Percentiles rank a stretch among this genome's conserved stretches.
Conservation (phyloP, 2,113 vertebrate genomes). For the Sapajus apella region DNA sequence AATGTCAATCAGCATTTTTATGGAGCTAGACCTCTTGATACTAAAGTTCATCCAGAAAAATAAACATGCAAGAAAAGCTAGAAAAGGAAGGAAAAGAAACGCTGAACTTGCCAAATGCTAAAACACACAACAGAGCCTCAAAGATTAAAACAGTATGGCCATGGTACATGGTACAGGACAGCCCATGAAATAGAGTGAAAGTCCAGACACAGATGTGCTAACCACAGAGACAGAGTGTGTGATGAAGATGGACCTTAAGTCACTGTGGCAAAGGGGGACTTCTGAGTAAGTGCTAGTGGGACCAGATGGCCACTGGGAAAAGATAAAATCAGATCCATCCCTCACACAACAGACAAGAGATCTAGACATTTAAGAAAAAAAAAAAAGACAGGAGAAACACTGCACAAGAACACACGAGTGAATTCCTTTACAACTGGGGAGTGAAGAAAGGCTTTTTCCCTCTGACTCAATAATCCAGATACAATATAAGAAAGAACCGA, state of each 20-base stretch:
- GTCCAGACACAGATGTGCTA: background rate
- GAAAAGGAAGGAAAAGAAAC: background rate
- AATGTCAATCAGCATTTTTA: background rate
- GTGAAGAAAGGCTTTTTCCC: background rate
- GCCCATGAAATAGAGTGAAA: fast-evolving
- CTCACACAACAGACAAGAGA: background rate
- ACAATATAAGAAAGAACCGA: background rate
- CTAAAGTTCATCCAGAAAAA: background rate
- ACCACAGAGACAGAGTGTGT: background rate
- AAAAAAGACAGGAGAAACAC: background rate
- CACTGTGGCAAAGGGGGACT: background rate
- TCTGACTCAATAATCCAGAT: background rate
- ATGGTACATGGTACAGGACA: background rate
- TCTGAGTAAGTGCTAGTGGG: background rate
- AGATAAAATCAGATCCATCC: background rate
- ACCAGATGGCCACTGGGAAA: background rate
- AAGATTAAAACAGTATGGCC: background rate
- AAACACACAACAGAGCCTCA: background rate
- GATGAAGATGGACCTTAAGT: background rate
- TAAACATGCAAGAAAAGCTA: background rate
- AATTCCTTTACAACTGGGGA: background rate
- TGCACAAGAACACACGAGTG: background rate
- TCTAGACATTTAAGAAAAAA: background rate
- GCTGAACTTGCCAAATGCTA: background rate
- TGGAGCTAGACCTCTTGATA: background rate